Conservation (phyloP, 2,888 invertebrate genomes). For the Aricia artaxerxes region DNA sequence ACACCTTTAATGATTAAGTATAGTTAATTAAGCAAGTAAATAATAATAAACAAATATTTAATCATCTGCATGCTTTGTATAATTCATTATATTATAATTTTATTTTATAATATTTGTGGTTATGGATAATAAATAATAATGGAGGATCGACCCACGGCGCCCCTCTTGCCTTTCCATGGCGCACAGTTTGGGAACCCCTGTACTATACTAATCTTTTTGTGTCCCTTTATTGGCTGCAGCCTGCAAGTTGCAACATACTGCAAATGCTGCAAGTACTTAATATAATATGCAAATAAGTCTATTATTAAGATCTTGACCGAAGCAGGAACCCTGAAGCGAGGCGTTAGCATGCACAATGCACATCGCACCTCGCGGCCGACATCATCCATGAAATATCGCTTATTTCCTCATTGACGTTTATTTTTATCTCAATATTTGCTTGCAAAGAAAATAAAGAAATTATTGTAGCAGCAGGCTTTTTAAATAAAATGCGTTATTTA, state of each 20-base stretch:
- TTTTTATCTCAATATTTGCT: slow-evolving; percentile 32
- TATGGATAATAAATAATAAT: no score
- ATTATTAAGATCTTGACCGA: slow-evolving; percentile 13
- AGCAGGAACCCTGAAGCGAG: slow-evolving; percentile 14
- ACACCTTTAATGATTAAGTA: no score
- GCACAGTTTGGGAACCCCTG: no score
- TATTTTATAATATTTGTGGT: no score
- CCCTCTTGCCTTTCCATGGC: no score
- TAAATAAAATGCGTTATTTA: background rate
- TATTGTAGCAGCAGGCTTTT: background rate
- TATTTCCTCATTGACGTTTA: slow-evolving; percentile 26
- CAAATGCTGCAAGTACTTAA: background rate
- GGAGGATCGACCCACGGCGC: no score
- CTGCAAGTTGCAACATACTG: background rate
- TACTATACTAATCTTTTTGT: no score
- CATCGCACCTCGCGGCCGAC: slow-evolving; percentile 7
- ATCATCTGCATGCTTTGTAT: no score
- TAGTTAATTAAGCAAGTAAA: no score
- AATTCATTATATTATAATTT: no score
- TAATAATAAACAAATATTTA: no score
- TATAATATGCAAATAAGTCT: background rate
- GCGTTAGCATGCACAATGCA: background rate
- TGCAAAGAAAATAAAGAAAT: background rate
- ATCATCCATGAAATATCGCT: background rate
- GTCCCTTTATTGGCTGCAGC: background rate